Conservation (phyloP, 2,888 invertebrate species). For the Sepioteuthis lessoniana region DNA sequence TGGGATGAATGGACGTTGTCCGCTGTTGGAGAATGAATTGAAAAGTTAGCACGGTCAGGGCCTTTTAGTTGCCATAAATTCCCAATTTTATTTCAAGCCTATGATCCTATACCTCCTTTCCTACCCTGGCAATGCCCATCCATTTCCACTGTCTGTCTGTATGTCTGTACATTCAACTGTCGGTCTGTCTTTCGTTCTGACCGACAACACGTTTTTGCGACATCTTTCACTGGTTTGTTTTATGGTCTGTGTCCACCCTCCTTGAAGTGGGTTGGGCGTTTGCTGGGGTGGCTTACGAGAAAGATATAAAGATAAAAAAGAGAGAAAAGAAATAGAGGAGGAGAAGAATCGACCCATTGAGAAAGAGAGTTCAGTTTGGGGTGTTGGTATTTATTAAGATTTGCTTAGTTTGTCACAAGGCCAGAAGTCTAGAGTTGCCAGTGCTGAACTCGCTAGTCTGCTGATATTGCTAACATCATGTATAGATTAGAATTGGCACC, state of each 20-base stretch:
- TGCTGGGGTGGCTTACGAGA: background rate
- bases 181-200: background rate
- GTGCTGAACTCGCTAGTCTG: too few relatives aligned
- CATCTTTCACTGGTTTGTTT: constrained; percentile 23
- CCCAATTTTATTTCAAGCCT: constrained; percentile 9
- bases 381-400: too few relatives aligned
- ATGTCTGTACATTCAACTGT: background rate
- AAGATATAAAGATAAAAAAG: background rate
- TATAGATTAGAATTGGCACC: too few relatives aligned
- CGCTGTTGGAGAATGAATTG: background rate
- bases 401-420: too few relatives aligned
- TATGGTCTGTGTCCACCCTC: constrained; percentile 4
- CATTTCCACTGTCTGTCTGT: background rate
- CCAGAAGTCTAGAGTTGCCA: too few relatives aligned
- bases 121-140: background rate
- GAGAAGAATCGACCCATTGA: background rate
- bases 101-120: background rate
- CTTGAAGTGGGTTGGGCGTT: background rate
- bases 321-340: background rate
- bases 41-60: constrained; percentile 33
- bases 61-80: constrained; percentile 33
- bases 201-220: constrained; percentile 11
- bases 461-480: too few relatives aligned
- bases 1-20: background rate
- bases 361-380: background rate